Conservation (phyloP, 2,797 vertebrate genomes). For the Urocyon cinereoargenteus region DNA sequence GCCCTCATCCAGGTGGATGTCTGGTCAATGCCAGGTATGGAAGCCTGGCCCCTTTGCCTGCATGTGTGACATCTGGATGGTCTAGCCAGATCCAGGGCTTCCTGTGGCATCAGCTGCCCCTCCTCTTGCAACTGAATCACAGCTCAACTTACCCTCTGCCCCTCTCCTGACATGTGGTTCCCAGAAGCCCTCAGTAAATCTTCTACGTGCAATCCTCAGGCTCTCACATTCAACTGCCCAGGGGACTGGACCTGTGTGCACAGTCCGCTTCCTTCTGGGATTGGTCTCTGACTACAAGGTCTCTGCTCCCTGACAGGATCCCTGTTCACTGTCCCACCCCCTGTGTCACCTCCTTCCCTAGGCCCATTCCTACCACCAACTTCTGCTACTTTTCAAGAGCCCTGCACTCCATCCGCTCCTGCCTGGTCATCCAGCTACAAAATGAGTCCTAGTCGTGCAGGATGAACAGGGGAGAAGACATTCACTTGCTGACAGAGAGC, state of each 20-base stretch:
- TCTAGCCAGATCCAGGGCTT: not conserved
- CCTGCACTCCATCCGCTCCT: not conserved
- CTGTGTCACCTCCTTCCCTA: not conserved
- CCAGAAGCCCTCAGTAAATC: no score
- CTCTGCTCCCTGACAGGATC: no score
- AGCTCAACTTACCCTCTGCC: not conserved
- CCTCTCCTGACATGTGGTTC: accelerated
- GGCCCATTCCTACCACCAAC: accelerated
- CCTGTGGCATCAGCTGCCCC: no score
- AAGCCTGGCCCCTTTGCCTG: not conserved
- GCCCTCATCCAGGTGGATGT: not conserved
- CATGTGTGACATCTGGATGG: not conserved
- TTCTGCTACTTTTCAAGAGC: not conserved
- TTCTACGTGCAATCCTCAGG: accelerated
- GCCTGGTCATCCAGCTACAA: not conserved
- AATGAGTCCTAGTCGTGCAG: not conserved
- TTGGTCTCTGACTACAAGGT: not conserved
- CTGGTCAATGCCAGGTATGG: not conserved
- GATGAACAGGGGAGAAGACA: not conserved
- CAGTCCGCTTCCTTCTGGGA: not conserved
- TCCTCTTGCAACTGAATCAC: accelerated
- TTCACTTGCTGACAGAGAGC: not conserved
- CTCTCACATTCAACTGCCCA: accelerated
- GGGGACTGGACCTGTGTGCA: not conserved
- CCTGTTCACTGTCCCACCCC: not conserved